These are phyloP conservation scores for Drosophila subobscura DNA, from an alignment of 1,140 invertebrate genomes.

Conservation along the genomic window DNA sequence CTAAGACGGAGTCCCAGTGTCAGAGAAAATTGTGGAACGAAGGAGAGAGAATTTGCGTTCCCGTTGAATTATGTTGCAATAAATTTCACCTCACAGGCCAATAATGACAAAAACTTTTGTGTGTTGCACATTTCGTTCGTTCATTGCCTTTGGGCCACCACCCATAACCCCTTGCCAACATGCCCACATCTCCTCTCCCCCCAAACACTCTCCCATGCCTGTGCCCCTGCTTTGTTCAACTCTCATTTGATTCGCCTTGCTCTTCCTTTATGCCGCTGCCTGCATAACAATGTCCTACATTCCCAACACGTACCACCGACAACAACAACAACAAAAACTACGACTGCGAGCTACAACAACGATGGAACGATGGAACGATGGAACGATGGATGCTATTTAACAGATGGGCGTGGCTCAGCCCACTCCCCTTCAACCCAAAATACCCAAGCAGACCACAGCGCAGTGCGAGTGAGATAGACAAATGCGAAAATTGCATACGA, in stretches of 20 bases:
- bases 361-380: slow-evolving; percentile 16
- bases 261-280: slow-evolving; percentile 43
- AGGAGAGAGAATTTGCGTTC: slow-evolving; percentile 6
- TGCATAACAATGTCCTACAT: slow-evolving; percentile 79
- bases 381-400: slow-evolving; percentile 63
- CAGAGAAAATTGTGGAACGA: background rate
- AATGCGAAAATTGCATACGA: slow-evolving; percentile 78
- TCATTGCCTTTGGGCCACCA: slow-evolving; percentile 19
- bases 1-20: background rate
- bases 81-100: slow-evolving; percentile 80
- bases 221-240: background rate
- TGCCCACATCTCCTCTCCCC: background rate
- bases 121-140: slow-evolving; percentile 71
- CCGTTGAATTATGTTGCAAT: slow-evolving; percentile 78
- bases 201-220: background rate
- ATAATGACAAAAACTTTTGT: slow-evolving; percentile 81
- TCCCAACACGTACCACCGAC: slow-evolving; percentile 73
- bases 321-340: slow-evolving; percentile 34
- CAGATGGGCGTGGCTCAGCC: slow-evolving; percentile 38
- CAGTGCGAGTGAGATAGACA: slow-evolving; percentile 35
- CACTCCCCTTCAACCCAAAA: background rate
- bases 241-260: slow-evolving; percentile 12
- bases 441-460: background rate
- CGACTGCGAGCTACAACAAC: background rate
- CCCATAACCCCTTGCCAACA: background rate